Base-by-base conservation (phyloP, 2,888 invertebrate genomes). In the Troides helena region DNA sequence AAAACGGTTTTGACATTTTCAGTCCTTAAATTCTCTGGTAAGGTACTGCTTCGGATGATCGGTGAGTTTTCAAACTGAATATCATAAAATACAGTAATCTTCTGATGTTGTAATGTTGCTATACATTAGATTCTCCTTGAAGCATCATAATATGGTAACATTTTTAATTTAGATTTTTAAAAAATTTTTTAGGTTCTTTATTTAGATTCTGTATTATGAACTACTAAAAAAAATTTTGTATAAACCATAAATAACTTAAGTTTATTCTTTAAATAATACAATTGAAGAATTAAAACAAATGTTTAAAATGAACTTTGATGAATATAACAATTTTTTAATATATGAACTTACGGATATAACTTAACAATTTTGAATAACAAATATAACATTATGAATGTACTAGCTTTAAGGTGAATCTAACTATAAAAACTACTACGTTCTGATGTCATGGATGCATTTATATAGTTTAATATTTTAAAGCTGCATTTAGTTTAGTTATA, bases 381-480 rank as follows among this genome's bases (percentile, higher is more conserved):
- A 50, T 14, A 50, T 17, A 50, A 50, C 17, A 1, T 50, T 39
- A 46, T 46, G 46, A 12, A 18, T 18, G 6, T 12, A 53, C 4
- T 53, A 53, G 18, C 8, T 53, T n/a, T n/a, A 53, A 53, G 53
- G 53, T 7, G n/a, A 53, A 53, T 53, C 53, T 53, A n/a, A 53
- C 53, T 53, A 6, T 53, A 53, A 53, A n/a, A 18, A 53, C 14
- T 14, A 62, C 36, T 61, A 18, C 21, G 61, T 61, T 23, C 39
- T 25, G 36, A 23, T 53, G 30, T 36, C 36, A 62, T 18, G 43
- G 21, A 58, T 62, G 62, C 62, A 63, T 68, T 62, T 68, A 68
- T 58, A 17, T 57, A 30, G 25, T 23, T 61, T 23, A 56, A 56
- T 23, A 17, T 23, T 39, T 39, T 43, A 39, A 56, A 61, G 36